Evolutionary conservation across 2,888 invertebrate species (phyloP), one percentile per base, ranked within the genome.

Genomic region (Tenthredo amoena): DNA sequence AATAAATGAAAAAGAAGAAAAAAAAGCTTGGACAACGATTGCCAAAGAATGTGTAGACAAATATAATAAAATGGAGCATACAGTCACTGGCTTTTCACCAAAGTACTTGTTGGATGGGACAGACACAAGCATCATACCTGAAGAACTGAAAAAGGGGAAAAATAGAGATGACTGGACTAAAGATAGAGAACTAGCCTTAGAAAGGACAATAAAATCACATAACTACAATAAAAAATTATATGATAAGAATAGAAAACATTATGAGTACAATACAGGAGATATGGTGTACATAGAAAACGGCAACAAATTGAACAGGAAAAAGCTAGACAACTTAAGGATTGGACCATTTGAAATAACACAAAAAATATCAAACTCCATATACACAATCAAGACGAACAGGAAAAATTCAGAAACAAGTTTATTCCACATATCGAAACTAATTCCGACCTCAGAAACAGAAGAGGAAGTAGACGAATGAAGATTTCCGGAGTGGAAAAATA

Each of bases 221-320:
- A 47, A 87, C 40, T 87, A 86, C 37, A 88, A 88, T 47, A 87
- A 86, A 84, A 86, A 62, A 85, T 18, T 83, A 47, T 88, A 74
- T 77, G 86, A 88, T 62, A 74, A 87, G 83, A 86, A 86, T 84
- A 43, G 87, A 83, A 88, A 85, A 84, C 26, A 87, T 21, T 50
- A 85, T 47, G 81, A 86, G n/a, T 87, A 88, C 58, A 87, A 89
- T 34, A 85, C 84, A 77, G 88, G 88, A 31, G 88, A 89, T 72
- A 50, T 86, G 18, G 89, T 88, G 18, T 89, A 81, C 84, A 84
- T 89, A 15, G 88, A 89, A 86, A 87, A 88, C 68, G 86, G 86
- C 18, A 87, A 87, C 71, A 88, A 85, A 82, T 18, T 88, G 26
- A 87, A 88, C 82, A 86, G 87, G 76, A 87, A 86, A 65, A 88